Conservation (phyloP, 2,797 vertebrate species). For the Argya squamiceps region DNA sequence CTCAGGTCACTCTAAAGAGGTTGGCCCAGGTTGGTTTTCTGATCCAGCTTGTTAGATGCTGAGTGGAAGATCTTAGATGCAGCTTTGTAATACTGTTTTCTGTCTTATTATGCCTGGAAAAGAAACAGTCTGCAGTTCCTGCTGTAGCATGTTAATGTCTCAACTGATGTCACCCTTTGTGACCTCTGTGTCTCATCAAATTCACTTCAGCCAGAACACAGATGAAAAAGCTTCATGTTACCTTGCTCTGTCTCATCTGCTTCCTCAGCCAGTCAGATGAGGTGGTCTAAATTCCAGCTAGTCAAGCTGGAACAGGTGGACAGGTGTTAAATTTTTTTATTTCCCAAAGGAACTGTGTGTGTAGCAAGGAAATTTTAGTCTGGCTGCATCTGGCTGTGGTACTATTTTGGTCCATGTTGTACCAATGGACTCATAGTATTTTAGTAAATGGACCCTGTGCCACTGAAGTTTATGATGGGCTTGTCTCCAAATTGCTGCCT, state of each 20-base stretch:
- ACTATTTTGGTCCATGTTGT: background rate
- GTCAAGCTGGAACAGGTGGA: background rate
- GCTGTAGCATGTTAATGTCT: background rate
- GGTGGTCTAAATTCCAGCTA: background rate
- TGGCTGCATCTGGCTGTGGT: background rate
- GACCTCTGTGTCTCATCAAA: background rate
- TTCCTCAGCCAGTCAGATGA: background rate
- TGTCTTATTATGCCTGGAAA: background rate
- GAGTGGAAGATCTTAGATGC: background rate
- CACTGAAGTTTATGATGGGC: accelerated
- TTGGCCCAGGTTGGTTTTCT: background rate
- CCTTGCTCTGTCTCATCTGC: background rate
- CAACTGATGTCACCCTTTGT: background rate
- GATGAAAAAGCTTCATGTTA: background rate
- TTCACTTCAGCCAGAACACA: background rate
- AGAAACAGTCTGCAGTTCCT: background rate
- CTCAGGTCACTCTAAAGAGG: background rate
- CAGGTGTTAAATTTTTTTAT: background rate
- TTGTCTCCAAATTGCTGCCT: background rate
- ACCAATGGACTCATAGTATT: background rate
- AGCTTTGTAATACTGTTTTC: background rate
- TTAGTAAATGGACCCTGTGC: background rate
- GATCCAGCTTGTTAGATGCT: background rate
- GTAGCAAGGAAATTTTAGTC: background rate
- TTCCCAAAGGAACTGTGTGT: background rate